Conservation (phyloP, 1,140 invertebrate species). For the Drosophila simulans region DNA sequence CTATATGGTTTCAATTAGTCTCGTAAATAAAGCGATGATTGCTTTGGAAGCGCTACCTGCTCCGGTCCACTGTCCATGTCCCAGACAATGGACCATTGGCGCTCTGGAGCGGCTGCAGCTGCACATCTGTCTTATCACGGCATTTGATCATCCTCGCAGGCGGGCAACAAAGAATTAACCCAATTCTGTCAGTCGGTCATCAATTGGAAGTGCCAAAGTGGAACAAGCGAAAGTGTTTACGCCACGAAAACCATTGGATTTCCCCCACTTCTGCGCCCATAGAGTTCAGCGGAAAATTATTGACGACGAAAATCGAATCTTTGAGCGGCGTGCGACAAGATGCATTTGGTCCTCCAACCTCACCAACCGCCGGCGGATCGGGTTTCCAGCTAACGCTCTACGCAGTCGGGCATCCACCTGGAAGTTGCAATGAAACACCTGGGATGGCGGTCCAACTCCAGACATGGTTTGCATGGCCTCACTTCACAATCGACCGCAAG, state of each 20-base stretch:
- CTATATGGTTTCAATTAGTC: not conserved
- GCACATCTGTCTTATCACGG: conserved; percentile 56
- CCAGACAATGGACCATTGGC: conserved; percentile 30
- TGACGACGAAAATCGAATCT: conserved; percentile 16
- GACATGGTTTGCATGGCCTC: conserved; percentile 30
- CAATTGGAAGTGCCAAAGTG: conserved; percentile 52
- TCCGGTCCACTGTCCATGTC: conserved; percentile 25
- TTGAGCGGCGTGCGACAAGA: conserved; percentile 2
- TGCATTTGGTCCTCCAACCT: not conserved
- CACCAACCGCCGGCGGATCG: not conserved
- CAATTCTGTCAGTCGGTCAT: conserved; percentile 61
- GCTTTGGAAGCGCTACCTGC: conserved; percentile 22
- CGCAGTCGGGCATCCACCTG: conserved; percentile 26
- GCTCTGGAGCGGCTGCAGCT: conserved; percentile 24
- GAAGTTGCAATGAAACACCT: conserved; percentile 19
- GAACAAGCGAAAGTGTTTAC: conserved; percentile 57
- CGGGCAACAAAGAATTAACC: conserved; percentile 73
- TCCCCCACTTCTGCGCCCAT: not conserved
- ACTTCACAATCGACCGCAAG: conserved; percentile 69
- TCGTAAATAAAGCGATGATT: not conserved
- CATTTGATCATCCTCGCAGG: conserved; percentile 52
- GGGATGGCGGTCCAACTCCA: conserved; percentile 18
- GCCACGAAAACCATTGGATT: conserved; percentile 17
- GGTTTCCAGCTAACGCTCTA: conserved; percentile 8
- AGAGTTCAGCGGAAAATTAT: conserved; percentile 44